phyloP scores from a whole-genome alignment of 2,888 invertebrate species.

The Lepidonotus clava region DNA sequence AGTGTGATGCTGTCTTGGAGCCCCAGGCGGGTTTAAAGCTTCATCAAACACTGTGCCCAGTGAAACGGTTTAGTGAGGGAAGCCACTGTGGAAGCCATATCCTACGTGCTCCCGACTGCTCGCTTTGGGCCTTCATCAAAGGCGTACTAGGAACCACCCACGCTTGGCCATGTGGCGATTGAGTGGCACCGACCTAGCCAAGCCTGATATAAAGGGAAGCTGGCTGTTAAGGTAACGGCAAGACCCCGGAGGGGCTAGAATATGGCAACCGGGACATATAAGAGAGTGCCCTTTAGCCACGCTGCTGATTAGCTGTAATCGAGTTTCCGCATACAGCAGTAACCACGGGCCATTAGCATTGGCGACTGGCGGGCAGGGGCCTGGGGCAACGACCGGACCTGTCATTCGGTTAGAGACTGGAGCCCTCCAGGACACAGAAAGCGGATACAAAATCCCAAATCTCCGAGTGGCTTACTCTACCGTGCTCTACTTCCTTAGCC shows the following conservation, averaged over 20 bases:
- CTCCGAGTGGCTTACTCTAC: not conserved
- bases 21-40: not conserved
- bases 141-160: too few relatives aligned
- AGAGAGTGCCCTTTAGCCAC: not conserved
- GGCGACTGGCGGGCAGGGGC: not conserved
- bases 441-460: not conserved
- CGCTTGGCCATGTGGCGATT: not conserved
- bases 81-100: not conserved
- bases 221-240: not conserved
- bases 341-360: not conserved
- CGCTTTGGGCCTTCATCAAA: not conserved
- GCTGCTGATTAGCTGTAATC: not conserved
- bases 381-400: not conserved
- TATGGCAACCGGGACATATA: not conserved
- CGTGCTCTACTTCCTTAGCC: not conserved
- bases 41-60: not conserved
- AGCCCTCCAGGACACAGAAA: not conserved
- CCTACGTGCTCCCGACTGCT: not conserved
- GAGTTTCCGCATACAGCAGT: not conserved
- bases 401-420: not conserved
- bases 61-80: not conserved
- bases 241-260: not conserved
- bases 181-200: not conserved
- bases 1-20: too few relatives aligned
- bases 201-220: not conserved